A percentile compares a stretch with the other conserved stretches of the same genome.
Evolutionary conservation across 2,113 vertebrate species (phyloP).

Genomic region (Cyphomyrus plagiostoma): DNA sequence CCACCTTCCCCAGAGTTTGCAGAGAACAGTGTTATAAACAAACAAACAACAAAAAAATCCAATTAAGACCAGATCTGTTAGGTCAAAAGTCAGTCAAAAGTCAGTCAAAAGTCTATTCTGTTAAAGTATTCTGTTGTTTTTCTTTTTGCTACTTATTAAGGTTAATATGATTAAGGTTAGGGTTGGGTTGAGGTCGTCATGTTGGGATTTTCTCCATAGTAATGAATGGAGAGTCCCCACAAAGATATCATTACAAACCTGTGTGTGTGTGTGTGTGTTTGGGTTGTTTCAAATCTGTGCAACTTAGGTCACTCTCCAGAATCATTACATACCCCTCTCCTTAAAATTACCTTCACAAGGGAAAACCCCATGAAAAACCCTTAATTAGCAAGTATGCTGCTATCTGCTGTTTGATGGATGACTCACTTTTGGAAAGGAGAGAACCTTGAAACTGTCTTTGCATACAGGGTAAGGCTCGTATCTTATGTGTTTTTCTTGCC

Average conservation of each 20-base stretch:
- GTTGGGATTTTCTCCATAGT: not conserved
- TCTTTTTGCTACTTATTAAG: not conserved
- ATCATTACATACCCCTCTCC: not conserved
- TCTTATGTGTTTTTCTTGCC: not conserved
- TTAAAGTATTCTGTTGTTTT: not conserved
- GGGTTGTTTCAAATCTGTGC: not conserved
- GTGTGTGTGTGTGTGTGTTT: not conserved
- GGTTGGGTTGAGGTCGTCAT: not conserved
- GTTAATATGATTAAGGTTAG: not conserved
- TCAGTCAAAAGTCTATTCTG: not conserved
- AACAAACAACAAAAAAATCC: too few species aligned
- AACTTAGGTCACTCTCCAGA: not conserved
- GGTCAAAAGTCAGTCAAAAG: not conserved
- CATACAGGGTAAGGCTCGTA: not conserved
- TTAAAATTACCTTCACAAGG: not conserved
- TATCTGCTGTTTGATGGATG: constrained; percentile 5
- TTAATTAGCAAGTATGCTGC: not conserved
- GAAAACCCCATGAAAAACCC: not conserved
- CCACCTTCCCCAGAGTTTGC: too few species aligned
- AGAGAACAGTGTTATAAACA: too few species aligned
- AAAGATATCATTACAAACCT: not conserved
- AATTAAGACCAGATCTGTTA: too few species aligned
- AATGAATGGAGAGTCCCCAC: not conserved
- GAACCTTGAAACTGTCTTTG: not conserved
- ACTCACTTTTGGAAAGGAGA: not conserved